Base-by-base conservation (phyloP, 2,113 vertebrate genomes). In the Sterrhoptilus dennistouni region DNA sequence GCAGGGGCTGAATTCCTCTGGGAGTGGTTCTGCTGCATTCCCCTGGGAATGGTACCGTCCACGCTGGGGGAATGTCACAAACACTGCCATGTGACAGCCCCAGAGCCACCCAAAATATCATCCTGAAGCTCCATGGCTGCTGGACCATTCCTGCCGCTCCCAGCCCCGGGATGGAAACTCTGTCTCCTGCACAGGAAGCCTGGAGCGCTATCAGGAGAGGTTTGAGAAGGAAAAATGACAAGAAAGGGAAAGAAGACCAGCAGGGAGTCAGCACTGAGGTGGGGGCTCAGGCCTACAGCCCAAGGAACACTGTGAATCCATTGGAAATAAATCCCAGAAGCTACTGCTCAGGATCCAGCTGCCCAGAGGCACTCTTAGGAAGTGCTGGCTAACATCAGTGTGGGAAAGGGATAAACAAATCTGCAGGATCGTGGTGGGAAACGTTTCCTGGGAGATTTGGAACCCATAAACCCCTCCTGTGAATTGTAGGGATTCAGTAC, bases 381-480 rank as follows among this genome's bases (percentile, higher is more conserved):
- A 69, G 8, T 45, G 50, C 33, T 14, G 7, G 35, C 36, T 36
- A 40, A 49, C 8, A 2, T 3, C 28, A 8, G 17, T 0, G 3
- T 1, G 57, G 63, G 33, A 52, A 47, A 40, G 24, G 63, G 50
- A 35, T 16, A 21, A 72, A 36, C 6, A 28, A 5, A 16, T 0
- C 0, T 3, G 5, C 0, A 42, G 66, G 33, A 38, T 0, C 5
- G 24, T 1, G 9, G 2, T 20, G 15, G 20, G 31, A 14, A 45
- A 47, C 0, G 3, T 54, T 74, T 61, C 23, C 47, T 3, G 3
- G 53, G 52, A 78, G 25, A 87, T 45, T 1, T 49, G 57, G 42
- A 85, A 50, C 9, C 14, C 44, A 44, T 6, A 60, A 42, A 63
- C 3, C n/a, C 33, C 49, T 69, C 8, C 11, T 22, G 71, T 12